Evolutionary conservation across 1,140 invertebrate genomes (phyloP).

Genomic region (Apocrypta bakeri): DNA sequence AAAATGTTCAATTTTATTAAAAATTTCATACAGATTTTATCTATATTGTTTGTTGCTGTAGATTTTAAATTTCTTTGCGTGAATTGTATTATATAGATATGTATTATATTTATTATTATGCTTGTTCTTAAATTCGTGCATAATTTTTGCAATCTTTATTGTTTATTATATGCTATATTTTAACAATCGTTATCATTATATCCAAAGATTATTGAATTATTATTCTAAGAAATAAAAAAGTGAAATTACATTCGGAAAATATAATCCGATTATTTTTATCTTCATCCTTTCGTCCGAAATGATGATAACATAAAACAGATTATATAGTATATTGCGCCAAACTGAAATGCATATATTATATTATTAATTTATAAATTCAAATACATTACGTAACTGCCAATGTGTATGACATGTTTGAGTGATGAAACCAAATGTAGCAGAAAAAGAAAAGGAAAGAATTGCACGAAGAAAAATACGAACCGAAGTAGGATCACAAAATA

Average conservation of each 20-base stretch:
- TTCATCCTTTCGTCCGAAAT: not conserved
- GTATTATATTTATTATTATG: not conserved
- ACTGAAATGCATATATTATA: slow-evolving; percentile 28
- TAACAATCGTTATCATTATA: slow-evolving; percentile 1
- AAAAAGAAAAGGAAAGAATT: not conserved
- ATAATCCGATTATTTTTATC: slow-evolving; percentile 8
- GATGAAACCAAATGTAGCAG: not conserved
- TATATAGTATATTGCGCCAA: slow-evolving; percentile 2
- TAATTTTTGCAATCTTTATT: not conserved
- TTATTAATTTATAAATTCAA: slow-evolving; percentile 35
- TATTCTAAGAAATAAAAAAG: not conserved
- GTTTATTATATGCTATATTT: not conserved
- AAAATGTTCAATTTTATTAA: slow-evolving; percentile 6
- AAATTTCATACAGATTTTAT: slow-evolving; percentile 17
- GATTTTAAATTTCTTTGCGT: slow-evolving; percentile 15
- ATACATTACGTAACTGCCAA: slow-evolving; percentile 43
- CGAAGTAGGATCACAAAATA: slow-evolving; percentile 1
- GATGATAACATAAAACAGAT: not conserved
- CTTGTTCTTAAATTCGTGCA: not conserved
- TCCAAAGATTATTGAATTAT: not conserved
- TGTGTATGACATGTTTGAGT: slow-evolving; percentile 31
- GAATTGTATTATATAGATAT: slow-evolving; percentile 6
- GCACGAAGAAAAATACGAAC: not conserved
- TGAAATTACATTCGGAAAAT: not conserved
- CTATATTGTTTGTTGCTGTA: slow-evolving; percentile 1